A percentile compares a stretch with the other conserved stretches of the same genome.
Evolutionary conservation across 2,113 vertebrate genomes (phyloP).

Genomic region (Oceanites oceanicus): DNA sequence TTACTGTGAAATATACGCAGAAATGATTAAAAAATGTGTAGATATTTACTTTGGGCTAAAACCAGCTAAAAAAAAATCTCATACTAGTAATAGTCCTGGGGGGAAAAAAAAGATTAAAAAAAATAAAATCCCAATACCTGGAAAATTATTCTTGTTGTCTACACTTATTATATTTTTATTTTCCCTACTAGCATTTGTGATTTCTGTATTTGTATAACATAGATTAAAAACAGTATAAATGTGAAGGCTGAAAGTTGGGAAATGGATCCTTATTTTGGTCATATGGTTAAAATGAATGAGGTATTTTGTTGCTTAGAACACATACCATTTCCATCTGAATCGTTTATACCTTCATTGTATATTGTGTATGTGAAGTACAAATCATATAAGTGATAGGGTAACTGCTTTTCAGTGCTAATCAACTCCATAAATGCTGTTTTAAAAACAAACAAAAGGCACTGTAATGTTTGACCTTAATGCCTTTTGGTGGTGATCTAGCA

Average conservation of each 20-base stretch:
- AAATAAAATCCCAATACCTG: not conserved
- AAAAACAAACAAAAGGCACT: not conserved
- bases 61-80: not conserved
- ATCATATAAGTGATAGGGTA: not conserved
- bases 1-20: not conserved
- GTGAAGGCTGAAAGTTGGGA: not conserved
- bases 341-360: not conserved
- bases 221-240: not conserved
- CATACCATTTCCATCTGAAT: not conserved
- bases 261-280: not conserved
- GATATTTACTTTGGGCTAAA: not conserved
- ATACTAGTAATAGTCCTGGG: not conserved
- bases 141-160: not conserved
- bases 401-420: not conserved
- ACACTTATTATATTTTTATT: not conserved
- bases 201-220: not conserved
- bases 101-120: not conserved
- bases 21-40: not conserved
- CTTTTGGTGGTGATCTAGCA: not conserved
- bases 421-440: not conserved
- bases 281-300: not conserved
- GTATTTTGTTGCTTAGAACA: not conserved
- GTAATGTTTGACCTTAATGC: not conserved
- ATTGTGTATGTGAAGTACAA: not conserved
- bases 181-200: not conserved